These are phyloP conservation scores for Coleophora flavipennella DNA, from an alignment of 2,888 invertebrate species.

Conservation along the genomic window DNA sequence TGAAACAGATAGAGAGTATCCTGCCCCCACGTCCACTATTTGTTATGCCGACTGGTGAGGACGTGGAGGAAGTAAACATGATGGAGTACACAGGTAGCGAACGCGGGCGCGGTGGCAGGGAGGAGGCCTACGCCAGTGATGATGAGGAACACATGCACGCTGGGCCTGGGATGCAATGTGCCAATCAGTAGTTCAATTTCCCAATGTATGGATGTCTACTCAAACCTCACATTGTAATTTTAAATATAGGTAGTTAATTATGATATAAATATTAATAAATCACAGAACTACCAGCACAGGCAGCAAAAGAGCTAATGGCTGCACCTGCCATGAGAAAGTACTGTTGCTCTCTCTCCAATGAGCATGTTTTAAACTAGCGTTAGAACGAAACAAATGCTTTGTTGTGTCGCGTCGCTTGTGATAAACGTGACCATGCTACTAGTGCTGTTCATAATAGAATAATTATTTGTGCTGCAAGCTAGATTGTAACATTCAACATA, in stretches of 20 bases:
- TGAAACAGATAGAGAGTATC: conserved; percentile 80
- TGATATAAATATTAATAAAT: conserved; percentile 31
- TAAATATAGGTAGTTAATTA: conserved; percentile 53
- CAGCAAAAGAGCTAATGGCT: too few relatives aligned
- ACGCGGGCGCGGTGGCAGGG: conserved; percentile 57
- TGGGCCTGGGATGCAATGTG: conserved; percentile 82
- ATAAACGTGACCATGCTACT: conserved; percentile 20
- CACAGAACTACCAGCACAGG: conserved; percentile 28
- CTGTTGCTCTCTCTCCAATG: too few relatives aligned
- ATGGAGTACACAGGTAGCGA: conserved; percentile 80
- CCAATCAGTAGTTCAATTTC: conserved; percentile 79
- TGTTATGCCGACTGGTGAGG: conserved; percentile 82
- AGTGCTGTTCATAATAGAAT: neutral
- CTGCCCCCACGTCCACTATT: conserved; percentile 82
- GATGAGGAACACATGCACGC: conserved; percentile 71
- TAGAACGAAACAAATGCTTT: too few relatives aligned
- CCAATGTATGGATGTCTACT: conserved; percentile 43
- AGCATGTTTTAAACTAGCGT: too few relatives aligned
- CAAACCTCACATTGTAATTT: conserved; percentile 57
- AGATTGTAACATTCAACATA: too few relatives aligned
- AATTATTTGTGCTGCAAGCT: conserved; percentile 1
- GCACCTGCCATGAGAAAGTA: too few relatives aligned
- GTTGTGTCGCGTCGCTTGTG: too few relatives aligned
- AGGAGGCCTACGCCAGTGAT: conserved; percentile 82
- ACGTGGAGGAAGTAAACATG: conserved; percentile 90